These are phyloP conservation scores for Ichneumoninae sp. DNA, from an alignment of 2,888 invertebrate species.

Conservation along the genomic window DNA sequence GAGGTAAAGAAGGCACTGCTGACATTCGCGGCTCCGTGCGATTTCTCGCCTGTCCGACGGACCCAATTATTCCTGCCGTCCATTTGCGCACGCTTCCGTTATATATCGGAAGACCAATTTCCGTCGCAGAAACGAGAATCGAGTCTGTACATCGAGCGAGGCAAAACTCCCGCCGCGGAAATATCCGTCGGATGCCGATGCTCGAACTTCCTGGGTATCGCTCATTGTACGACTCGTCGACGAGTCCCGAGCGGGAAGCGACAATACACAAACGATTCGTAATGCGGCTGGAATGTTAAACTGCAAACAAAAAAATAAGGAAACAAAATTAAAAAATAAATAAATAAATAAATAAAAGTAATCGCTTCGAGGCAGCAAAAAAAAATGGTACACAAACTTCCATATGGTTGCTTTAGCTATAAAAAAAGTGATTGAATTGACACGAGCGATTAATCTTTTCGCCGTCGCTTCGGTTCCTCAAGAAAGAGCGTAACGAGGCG, in stretches of 20 bases:
- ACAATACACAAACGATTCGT: slow-evolving; percentile 9
- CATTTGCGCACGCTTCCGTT: slow-evolving; percentile 42
- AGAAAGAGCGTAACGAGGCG: too few species aligned
- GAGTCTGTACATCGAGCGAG: slow-evolving; percentile 20
- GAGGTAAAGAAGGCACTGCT: slow-evolving; percentile 45
- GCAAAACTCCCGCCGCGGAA: slow-evolving; percentile 43
- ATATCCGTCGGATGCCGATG: slow-evolving; percentile 50
- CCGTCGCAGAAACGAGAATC: slow-evolving; percentile 30
- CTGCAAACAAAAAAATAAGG: not conserved
- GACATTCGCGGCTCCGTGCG: slow-evolving; percentile 7
- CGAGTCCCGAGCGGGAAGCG: not conserved
- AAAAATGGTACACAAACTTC: not conserved
- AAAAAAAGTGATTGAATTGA: not conserved
- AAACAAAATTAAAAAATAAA: not conserved
- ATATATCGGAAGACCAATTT: slow-evolving; percentile 59
- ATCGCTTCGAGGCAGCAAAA: not conserved
- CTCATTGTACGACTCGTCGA: slow-evolving; percentile 25
- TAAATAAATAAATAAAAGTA: not conserved
- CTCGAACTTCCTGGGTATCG: slow-evolving; percentile 45
- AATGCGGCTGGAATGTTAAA: not conserved
- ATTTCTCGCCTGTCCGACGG: slow-evolving; percentile 11
- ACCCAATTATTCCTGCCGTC: slow-evolving; percentile 45
- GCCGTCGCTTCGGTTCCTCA: too few species aligned
- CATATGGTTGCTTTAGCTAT: not conserved
- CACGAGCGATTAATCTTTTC: not conserved